These are phyloP conservation scores for Corythaeola cristata DNA, from an alignment of 2,113 vertebrate genomes.

Conservation along the genomic window DNA sequence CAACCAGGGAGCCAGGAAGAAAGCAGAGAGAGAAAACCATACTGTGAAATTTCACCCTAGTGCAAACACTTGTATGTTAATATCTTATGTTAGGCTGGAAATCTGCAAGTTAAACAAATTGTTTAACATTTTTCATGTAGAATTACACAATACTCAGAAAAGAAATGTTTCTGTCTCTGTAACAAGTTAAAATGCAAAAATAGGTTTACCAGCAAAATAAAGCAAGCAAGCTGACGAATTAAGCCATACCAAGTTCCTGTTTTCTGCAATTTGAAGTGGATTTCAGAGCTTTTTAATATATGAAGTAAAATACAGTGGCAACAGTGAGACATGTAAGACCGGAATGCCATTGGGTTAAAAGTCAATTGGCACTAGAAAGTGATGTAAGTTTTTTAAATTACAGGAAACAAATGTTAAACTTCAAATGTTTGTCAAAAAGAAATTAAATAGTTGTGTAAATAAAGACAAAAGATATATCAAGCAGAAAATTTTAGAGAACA, in stretches of 20 bases:
- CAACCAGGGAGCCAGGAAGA: neutral
- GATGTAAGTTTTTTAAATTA: neutral
- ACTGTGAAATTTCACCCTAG: neutral
- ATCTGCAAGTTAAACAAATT: neutral
- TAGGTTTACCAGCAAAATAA: neutral
- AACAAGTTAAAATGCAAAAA: neutral
- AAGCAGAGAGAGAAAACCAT: neutral
- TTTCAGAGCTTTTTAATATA: neutral
- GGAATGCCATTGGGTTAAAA: neutral
- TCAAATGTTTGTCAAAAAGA: neutral
- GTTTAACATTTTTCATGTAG: neutral
- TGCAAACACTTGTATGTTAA: neutral
- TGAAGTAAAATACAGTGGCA: neutral
- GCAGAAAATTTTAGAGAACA: neutral
- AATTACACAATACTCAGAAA: neutral
- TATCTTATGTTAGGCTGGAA: neutral
- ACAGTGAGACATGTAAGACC: neutral
- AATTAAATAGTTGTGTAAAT: neutral
- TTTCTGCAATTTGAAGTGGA: neutral
- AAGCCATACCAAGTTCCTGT: neutral
- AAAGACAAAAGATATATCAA: neutral
- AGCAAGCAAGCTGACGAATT: neutral
- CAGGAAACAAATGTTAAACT: neutral
- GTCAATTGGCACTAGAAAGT: neutral
- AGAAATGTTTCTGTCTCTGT: neutral